phyloP scores from a whole-genome alignment of 2,797 vertebrate species.

The Oryzias dopingdopingensis region DNA sequence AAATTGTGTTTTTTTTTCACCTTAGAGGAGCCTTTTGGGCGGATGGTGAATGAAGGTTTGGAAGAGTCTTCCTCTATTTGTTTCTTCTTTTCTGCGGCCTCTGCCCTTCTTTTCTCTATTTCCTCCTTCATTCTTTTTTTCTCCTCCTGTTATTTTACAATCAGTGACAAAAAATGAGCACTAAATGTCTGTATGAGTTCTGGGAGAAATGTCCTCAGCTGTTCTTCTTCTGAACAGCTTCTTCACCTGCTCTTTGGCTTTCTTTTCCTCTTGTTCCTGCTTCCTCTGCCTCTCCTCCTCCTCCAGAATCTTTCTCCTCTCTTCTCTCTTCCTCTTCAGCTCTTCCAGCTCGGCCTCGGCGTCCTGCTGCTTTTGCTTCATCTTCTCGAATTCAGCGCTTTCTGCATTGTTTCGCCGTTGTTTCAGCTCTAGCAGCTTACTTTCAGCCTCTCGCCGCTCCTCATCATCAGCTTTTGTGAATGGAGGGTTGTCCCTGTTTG shows the following conservation, averaged over 20 bases:
- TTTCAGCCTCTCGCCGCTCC: slow-evolving; percentile 80
- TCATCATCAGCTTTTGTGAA: slow-evolving; percentile 55
- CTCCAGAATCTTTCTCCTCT: slow-evolving; percentile 88
- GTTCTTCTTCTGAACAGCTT: background rate
- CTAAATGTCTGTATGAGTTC: too few relatives aligned
- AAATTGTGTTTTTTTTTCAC: slow-evolving; percentile 61
- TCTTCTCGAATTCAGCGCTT: slow-evolving; percentile 87
- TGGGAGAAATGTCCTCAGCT: too few relatives aligned
- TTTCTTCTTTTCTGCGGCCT: slow-evolving; percentile 94
- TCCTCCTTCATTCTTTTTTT: slow-evolving; percentile 93
- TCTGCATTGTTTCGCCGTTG: slow-evolving; percentile 82
- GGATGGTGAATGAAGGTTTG: slow-evolving; percentile 86
- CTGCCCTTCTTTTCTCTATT: slow-evolving; percentile 92
- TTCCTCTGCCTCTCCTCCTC: slow-evolving; percentile 91
- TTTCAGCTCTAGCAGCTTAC: slow-evolving; percentile 85
- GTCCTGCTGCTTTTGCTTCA: slow-evolving; percentile 91
- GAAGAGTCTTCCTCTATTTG: slow-evolving; percentile 78
- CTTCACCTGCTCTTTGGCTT: slow-evolving; percentile 85
- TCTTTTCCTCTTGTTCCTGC: slow-evolving; percentile 86
- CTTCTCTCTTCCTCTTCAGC: slow-evolving; percentile 92
- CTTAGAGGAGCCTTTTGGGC: slow-evolving; percentile 92
- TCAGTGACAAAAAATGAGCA: too few relatives aligned
- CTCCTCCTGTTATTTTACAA: slow-evolving; percentile 82
- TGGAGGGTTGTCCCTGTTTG: slow-evolving; percentile 57
- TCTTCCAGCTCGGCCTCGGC: slow-evolving; percentile 88